A percentile compares a stretch with the other conserved stretches of the same genome.
These are phyloP conservation scores for Excalfactoria chinensis DNA, from an alignment of 2,113 vertebrate species.

Conservation along the genomic window DNA sequence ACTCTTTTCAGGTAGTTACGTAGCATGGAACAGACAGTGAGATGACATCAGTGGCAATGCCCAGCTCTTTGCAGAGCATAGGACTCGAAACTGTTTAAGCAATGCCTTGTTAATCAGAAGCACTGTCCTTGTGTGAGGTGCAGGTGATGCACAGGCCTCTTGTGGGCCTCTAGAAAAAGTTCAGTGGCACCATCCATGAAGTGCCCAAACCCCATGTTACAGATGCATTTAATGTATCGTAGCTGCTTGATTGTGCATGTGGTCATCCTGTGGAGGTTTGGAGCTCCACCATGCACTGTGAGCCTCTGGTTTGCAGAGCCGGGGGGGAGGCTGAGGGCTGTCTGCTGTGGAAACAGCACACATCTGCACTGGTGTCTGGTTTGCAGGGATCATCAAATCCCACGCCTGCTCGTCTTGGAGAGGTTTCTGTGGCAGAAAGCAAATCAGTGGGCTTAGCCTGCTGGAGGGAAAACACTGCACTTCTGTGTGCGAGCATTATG, in stretches of 20 bases:
- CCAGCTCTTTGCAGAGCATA: not conserved
- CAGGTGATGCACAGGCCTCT: not conserved
- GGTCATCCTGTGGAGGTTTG: not conserved
- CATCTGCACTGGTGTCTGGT: not conserved
- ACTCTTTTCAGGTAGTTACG: not conserved
- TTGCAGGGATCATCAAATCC: not conserved
- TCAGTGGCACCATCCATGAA: not conserved
- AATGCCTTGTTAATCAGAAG: not conserved
- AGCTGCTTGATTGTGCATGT: rapidly evolving
- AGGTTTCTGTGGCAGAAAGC: not conserved
- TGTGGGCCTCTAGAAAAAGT: not conserved
- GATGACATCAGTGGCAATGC: not conserved
- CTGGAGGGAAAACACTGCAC: not conserved
- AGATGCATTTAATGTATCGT: not conserved
- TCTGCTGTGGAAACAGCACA: not conserved
- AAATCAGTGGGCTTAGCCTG: not conserved
- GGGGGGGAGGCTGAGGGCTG: not conserved
- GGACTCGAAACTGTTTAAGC: not conserved
- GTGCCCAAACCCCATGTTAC: not conserved
- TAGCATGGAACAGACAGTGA: not conserved
- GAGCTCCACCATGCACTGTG: not conserved
- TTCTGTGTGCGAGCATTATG: not conserved
- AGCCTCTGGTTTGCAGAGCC: not conserved
- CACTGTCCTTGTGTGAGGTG: not conserved
- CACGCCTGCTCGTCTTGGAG: not conserved